These are phyloP conservation scores for Gisinianus flammeolus DNA, from an alignment of 2,888 invertebrate species.

Conservation along the genomic window DNA sequence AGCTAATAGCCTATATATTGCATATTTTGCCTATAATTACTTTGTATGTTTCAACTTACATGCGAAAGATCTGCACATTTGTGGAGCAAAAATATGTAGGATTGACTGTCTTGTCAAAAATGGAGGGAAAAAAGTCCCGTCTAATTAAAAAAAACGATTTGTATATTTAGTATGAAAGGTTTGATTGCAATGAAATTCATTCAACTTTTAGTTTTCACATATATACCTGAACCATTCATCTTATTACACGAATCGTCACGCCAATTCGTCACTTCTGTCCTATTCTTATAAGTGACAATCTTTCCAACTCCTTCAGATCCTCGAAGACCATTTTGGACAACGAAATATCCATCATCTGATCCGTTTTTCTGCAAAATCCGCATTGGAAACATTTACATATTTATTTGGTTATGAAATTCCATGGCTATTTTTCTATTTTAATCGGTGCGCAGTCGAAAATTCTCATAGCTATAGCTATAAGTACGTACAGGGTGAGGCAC, in stretches of 20 bases:
- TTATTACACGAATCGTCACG: conserved; percentile 40
- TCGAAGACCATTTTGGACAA: conserved; percentile 38
- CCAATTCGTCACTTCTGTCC: conserved; percentile 36
- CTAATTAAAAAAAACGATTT: background rate
- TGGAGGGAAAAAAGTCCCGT: conserved; percentile 40
- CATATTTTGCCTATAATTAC: too few relatives aligned
- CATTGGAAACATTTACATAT: too few relatives aligned
- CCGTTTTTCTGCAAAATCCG: conserved; percentile 46
- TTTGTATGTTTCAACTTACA: too few relatives aligned
- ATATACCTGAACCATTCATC: background rate
- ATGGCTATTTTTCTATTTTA: too few relatives aligned
- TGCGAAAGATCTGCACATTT: conserved; percentile 44
- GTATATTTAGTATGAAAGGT: background rate
- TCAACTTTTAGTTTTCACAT: background rate
- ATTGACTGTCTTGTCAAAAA: conserved; percentile 42
- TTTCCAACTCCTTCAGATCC: background rate
- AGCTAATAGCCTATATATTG: too few relatives aligned
- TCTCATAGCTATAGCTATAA: too few relatives aligned
- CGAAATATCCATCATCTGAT: conserved; percentile 44
- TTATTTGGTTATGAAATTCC: too few relatives aligned
- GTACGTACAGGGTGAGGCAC: too few relatives aligned
- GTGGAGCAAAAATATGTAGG: conserved; percentile 44
- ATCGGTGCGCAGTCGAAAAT: too few relatives aligned
- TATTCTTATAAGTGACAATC: conserved; percentile 38
- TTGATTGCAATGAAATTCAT: background rate